Evolutionary conservation across 2,113 vertebrate species (phyloP), one percentile per base, ranked within the genome.

Genomic region (Dendrocopos noguchii): DNA sequence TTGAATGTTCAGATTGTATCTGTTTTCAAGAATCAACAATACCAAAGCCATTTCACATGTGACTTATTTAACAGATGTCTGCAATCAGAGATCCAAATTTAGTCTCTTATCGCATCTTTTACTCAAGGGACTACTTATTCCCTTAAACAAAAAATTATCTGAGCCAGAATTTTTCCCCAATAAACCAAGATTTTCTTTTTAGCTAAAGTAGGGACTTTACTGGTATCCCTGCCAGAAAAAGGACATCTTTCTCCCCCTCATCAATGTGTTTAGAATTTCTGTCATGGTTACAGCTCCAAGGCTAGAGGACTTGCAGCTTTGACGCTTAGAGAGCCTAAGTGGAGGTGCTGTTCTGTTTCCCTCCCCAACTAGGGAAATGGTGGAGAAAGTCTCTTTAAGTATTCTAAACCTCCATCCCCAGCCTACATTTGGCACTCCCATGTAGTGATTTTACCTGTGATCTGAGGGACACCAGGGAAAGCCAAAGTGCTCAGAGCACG

Each of bases 1-100:
- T 94, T 97, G 89, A 97, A 94, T 83, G 90, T 90, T 95, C 89
- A 96, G 72, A 83, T 91, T 89, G 94, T 97, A 94, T 95, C 96
- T 97, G 80, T 90, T 95, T 96, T 96, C 74, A 95, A 94, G 96
- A 95, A 71, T 94, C 95, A 95, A 79, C 79, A 81, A 85, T 95
- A 95, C 97, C 97, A 97, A 95, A 95, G 80, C 68, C 60, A 88
- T 96, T 97, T 95, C 84, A 94, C 79, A 97, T 97, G 93, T 97
- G 87, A 93, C 91, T 97, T 96, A 95, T 95, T 96, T 97, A 96
- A 91, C 89, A 97, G 91, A 97, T 97, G 95, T 93, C 93, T 73
- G 55, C 95, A 96, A 94, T 86, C 65, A 80, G 84, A 94, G 63
- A 95, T 91, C 84, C 95, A 93, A 96, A 96, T 87, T 96, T 92